phyloP scores from a whole-genome alignment of 2,797 vertebrate species.

The Fratercula arctica region DNA sequence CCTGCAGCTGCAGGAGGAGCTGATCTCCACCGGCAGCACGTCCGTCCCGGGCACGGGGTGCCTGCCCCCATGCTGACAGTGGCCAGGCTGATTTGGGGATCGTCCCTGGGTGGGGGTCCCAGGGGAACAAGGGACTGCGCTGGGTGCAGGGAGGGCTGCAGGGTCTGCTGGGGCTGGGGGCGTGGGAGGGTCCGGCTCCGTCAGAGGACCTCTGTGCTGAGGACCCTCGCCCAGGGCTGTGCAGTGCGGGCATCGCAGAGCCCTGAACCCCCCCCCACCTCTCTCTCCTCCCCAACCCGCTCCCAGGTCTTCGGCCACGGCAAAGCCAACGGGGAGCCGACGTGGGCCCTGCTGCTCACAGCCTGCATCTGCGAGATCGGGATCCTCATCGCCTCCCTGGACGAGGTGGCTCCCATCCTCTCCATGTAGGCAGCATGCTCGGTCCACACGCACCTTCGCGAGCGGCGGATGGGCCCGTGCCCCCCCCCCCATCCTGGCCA shows the following conservation, averaged over 20 bases:
- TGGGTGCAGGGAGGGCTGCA: not conserved
- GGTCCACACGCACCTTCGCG: not conserved
- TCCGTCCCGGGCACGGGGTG: fast-evolving
- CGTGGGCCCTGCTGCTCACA: slow-evolving; percentile 94
- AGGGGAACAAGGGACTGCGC: not conserved
- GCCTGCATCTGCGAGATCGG: slow-evolving; percentile 97
- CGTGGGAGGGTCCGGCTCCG: fast-evolving
- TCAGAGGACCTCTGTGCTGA: fast-evolving
- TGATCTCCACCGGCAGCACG: fast-evolving
- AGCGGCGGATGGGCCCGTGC: fast-evolving
- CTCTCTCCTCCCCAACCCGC: not conserved
- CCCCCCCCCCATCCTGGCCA: not conserved
- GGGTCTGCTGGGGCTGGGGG: not conserved
- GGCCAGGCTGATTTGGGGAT: not conserved
- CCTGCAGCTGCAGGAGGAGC: not conserved
- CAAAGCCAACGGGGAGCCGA: slow-evolving; percentile 96
- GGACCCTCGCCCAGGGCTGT: not conserved
- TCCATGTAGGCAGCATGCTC: slow-evolving; percentile 86
- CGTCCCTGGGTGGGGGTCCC: fast-evolving
- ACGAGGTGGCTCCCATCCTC: slow-evolving; percentile 95
- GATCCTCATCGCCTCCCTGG: slow-evolving; percentile 97
- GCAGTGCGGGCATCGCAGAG: fast-evolving
- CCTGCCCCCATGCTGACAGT: fast-evolving
- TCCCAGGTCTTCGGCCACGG: slow-evolving; percentile 93
- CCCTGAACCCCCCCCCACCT: fast-evolving